phyloP scores from a whole-genome alignment of 1,140 invertebrate species.

The Prorops nasuta region DNA sequence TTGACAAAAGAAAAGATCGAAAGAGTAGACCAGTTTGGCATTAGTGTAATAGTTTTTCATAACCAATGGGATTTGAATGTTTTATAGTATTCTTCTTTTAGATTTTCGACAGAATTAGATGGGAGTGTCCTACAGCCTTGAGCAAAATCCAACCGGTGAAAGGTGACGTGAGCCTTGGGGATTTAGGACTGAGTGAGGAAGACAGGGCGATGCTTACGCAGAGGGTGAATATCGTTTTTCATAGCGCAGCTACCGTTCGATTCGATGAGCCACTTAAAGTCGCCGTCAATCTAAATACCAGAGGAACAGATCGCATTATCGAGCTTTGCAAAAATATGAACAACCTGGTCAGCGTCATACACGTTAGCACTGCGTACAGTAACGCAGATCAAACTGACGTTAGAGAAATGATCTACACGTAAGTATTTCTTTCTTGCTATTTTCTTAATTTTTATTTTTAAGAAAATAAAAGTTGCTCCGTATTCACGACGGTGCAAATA shows the following conservation, averaged over 20 bases:
- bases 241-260: constrained; percentile 85
- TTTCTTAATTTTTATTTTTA: too few relatives aligned
- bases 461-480: too few relatives aligned
- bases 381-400: constrained; percentile 73
- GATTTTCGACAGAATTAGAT: constrained; percentile 72
- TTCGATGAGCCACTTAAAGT: constrained; percentile 72
- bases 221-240: constrained; percentile 84
- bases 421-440: too few relatives aligned
- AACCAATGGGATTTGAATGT: too few relatives aligned
- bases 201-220: constrained; percentile 62
- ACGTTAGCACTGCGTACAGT: constrained; percentile 87
- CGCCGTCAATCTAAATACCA: constrained; percentile 70
- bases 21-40: too few relatives aligned
- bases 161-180: constrained; percentile 68
- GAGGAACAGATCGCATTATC: constrained; percentile 67
- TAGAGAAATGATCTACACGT: constrained; percentile 71
- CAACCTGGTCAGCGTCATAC: constrained; percentile 72
- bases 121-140: constrained; percentile 64
- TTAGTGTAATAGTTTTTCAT: too few relatives aligned
- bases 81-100: constrained; percentile 45
- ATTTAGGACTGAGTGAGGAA: constrained; percentile 64
- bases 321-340: constrained; percentile 68
- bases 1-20: too few relatives aligned
- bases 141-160: constrained; percentile 76
- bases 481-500: too few relatives aligned